phyloP scores from a whole-genome alignment of 2,113 vertebrate species.

The Coptodon rendalli region DNA sequence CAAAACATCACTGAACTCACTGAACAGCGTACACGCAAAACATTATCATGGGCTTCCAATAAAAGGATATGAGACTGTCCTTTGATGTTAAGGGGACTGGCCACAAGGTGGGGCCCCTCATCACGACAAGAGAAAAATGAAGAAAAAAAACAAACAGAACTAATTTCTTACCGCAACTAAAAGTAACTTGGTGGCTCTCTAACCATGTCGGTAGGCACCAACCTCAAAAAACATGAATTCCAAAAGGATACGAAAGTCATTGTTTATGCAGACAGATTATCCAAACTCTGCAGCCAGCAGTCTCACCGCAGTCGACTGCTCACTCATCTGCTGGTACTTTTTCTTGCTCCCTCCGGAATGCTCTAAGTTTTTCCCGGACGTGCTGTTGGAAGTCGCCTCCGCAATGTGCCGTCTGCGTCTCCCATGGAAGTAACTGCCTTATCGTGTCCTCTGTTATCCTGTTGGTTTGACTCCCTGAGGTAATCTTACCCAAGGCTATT shows the following conservation, averaged over 20 bases:
- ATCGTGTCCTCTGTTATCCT: background rate
- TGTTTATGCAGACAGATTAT: no score
- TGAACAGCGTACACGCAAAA: background rate
- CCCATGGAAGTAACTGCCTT: background rate
- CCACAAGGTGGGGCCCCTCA: background rate
- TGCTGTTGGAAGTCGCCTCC: background rate
- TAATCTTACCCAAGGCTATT: background rate
- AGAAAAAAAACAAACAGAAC: background rate
- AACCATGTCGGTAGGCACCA: no score
- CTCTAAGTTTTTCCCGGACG: background rate
- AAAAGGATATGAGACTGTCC: background rate
- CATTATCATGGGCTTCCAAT: background rate
- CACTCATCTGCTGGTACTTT: no score
- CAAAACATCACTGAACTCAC: background rate
- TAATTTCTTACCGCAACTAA: background rate
- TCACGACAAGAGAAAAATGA: background rate
- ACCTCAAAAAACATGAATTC: no score
- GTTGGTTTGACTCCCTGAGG: background rate
- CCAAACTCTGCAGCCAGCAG: no score
- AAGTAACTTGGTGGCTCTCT: background rate
- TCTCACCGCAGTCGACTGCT: no score
- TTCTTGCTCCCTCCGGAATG: background rate
- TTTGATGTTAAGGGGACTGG: background rate
- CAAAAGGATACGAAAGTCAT: no score
- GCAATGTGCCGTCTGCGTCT: background rate